Evolutionary conservation across 2,888 invertebrate genomes (phyloP).

Genomic region (Oxyteleia sp.): DNA sequence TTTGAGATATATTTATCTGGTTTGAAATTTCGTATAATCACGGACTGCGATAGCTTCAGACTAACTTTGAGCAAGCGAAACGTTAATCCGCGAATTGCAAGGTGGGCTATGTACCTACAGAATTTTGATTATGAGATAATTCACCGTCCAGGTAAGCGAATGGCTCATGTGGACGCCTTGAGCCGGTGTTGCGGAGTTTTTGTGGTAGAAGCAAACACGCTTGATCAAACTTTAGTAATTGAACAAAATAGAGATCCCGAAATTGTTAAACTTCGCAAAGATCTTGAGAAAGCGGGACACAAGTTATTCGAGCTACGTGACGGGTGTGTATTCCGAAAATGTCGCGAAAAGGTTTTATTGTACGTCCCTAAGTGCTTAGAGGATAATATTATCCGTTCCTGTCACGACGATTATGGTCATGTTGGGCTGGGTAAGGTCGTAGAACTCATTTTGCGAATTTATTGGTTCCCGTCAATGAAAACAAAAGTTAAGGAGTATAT

Average conservation of each 20-base stretch:
- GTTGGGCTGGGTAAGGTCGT: slow-evolving; percentile 54
- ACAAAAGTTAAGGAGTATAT: slow-evolving; percentile 10
- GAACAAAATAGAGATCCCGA: slow-evolving; percentile 58
- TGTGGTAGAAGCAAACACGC: slow-evolving; percentile 59
- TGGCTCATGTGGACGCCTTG: slow-evolving; percentile 71
- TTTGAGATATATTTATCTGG: slow-evolving; percentile 77
- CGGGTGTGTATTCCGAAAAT: slow-evolving; percentile 72
- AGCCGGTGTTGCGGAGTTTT: slow-evolving; percentile 63
- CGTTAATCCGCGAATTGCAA: slow-evolving; percentile 77
- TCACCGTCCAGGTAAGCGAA: too few relatives aligned
- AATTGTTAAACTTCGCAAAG: slow-evolving; percentile 58
- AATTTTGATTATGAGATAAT: slow-evolving; percentile 64
- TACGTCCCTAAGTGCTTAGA: slow-evolving; percentile 8
- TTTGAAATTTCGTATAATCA: slow-evolving; percentile 78
- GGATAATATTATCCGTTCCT: slow-evolving; percentile 29
- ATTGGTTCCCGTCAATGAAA: slow-evolving; percentile 18
- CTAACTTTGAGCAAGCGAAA: slow-evolving; percentile 77
- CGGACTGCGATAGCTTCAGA: slow-evolving; percentile 79
- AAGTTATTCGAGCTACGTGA: slow-evolving; percentile 71
- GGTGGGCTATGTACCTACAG: slow-evolving; percentile 77
- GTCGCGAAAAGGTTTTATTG: slow-evolving; percentile 21
- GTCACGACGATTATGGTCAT: slow-evolving; percentile 65
- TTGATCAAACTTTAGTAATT: slow-evolving; percentile 66
- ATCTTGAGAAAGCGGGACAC: slow-evolving; percentile 59
- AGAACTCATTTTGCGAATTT: slow-evolving; percentile 32